These are phyloP conservation scores for Parnassius apollo DNA, from an alignment of 2,888 invertebrate genomes.

Conservation along the genomic window DNA sequence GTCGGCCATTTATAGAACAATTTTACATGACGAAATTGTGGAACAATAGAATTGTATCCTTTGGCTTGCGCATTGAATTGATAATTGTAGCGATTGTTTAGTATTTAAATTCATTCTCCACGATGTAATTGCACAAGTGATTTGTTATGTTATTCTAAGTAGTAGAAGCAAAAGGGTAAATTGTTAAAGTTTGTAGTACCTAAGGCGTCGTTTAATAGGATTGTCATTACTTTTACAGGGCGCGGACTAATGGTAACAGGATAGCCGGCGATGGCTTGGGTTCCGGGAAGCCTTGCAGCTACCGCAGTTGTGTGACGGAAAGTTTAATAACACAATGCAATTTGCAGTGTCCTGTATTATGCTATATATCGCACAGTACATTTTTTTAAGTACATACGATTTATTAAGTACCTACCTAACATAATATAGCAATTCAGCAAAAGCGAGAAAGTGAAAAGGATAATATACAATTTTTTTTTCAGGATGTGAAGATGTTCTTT, in stretches of 20 bases:
- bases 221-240: conserved; percentile 41
- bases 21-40: conserved; percentile 44
- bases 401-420: no score
- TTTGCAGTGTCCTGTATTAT: conserved; percentile 22
- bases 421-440: no score
- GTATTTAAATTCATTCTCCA: conserved; percentile 3
- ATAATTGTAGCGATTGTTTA: conserved; percentile 12
- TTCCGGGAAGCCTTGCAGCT: conserved; percentile 50
- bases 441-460: no score
- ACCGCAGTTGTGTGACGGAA: conserved; percentile 28
- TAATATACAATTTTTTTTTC: no score
- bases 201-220: conserved; percentile 43
- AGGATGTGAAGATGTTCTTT: no score
- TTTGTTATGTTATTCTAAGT: conserved; percentile 19
- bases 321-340: conserved; percentile 20
- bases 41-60: conserved; percentile 71
- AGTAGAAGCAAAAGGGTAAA: conserved; percentile 9
- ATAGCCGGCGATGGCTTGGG: conserved; percentile 37
- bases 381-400: background rate
- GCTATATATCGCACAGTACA: conserved; percentile 13
- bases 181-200: conserved; percentile 7
- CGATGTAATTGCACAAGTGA: conserved; percentile 2
- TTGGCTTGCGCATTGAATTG: conserved; percentile 30
- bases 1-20: conserved; percentile 35
- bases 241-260: conserved; percentile 47